phyloP scores from a whole-genome alignment of 2,797 vertebrate genomes.

The Scyliorhinus canicula region DNA sequence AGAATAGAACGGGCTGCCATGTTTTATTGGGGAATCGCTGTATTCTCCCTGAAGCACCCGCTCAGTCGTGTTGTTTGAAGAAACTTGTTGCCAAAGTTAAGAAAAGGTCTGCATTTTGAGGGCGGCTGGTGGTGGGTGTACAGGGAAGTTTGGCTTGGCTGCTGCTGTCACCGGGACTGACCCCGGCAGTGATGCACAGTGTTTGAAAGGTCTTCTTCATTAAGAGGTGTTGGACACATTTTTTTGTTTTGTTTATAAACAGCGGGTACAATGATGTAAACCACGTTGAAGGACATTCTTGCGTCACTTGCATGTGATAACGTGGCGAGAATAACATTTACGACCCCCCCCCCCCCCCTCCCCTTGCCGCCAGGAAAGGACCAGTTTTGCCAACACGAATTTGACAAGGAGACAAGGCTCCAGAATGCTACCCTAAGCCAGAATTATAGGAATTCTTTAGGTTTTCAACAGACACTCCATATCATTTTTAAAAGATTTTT shows the following conservation, averaged over 20 bases:
- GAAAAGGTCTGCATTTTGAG: no score
- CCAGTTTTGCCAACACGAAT: no score
- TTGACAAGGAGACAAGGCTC: not conserved
- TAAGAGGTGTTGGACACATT: not conserved
- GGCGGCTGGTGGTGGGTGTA: not conserved
- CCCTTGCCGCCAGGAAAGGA: not conserved
- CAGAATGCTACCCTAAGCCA: not conserved
- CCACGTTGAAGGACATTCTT: not conserved
- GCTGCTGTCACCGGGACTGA: not conserved
- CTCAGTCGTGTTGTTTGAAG: not conserved
- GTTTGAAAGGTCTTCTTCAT: not conserved
- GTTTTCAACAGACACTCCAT: not conserved
- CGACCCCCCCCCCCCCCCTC: not conserved
- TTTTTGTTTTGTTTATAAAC: conserved; percentile 7
- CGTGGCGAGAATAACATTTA: not conserved
- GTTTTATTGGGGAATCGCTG: not conserved
- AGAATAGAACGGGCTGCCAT: not conserved
- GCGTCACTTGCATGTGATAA: conserved; percentile 8
- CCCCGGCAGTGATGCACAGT: not conserved
- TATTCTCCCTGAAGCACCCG: not conserved
- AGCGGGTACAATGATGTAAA: not conserved
- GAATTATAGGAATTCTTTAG: not conserved
- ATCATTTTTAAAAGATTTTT: not conserved
- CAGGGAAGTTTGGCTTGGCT: not conserved
- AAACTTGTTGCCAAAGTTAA: conserved; percentile 29